Conservation (phyloP, 2,888 invertebrate species). For the Patella ulyssiponensis region DNA sequence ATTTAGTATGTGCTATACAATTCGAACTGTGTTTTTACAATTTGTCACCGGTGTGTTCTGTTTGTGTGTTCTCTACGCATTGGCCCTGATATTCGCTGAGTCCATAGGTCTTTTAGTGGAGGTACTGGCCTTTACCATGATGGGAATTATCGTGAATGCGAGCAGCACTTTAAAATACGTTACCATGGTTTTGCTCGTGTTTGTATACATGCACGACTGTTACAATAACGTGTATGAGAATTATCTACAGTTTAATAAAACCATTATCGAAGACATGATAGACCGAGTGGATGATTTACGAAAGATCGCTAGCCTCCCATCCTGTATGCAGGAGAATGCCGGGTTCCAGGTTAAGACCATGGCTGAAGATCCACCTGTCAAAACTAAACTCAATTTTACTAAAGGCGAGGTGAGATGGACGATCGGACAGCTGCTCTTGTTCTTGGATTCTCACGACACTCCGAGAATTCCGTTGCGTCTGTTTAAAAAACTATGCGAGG, state of each 20-base stretch:
- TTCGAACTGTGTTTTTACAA: slow-evolving; percentile 40
- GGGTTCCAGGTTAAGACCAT: slow-evolving; percentile 62
- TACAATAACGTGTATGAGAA: slow-evolving; percentile 70
- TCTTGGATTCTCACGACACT: slow-evolving; percentile 67
- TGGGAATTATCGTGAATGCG: slow-evolving; percentile 70
- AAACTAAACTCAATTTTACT: slow-evolving; percentile 52
- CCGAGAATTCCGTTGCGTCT: slow-evolving; percentile 66
- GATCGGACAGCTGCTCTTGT: slow-evolving; percentile 67
- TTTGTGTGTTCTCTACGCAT: slow-evolving; percentile 54
- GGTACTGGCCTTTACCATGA: slow-evolving; percentile 66
- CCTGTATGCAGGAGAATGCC: slow-evolving; percentile 63
- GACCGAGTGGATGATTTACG: slow-evolving; percentile 64
- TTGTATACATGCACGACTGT: slow-evolving; percentile 69
- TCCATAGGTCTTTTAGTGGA: slow-evolving; percentile 64
- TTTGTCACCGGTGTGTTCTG: slow-evolving; percentile 50
- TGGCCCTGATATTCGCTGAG: slow-evolving; percentile 64
- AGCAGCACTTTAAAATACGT: slow-evolving; percentile 64
- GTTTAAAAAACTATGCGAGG: slow-evolving; percentile 65
- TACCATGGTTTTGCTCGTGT: slow-evolving; percentile 64
- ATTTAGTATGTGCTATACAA: slow-evolving; percentile 21
- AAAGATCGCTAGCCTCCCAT: slow-evolving; percentile 60
- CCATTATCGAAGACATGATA: slow-evolving; percentile 65
- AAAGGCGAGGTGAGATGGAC: slow-evolving; percentile 63
- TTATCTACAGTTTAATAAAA: slow-evolving; percentile 68
- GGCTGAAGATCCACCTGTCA: slow-evolving; percentile 58